Base-by-base conservation (phyloP, 2,888 invertebrate species). In the Athalia rosae region DNA sequence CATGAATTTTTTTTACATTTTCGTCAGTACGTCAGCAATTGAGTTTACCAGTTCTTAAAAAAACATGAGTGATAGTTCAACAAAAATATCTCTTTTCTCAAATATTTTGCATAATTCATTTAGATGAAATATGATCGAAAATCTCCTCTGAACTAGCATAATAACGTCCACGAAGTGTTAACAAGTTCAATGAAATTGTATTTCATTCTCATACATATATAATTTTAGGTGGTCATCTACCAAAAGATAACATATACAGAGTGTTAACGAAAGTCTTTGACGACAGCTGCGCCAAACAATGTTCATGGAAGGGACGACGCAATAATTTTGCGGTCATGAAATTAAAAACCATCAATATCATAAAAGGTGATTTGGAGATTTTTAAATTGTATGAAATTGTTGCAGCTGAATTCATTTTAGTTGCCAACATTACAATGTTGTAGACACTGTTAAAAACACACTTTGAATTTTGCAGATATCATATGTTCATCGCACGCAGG, bases 281-380 rank as follows among this genome's bases (percentile, higher is more conserved):
- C 41, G 41, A 61, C 41, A 28, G 41, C 43, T 62, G 61, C 6
- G 41, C 61, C 7, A 41, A 62, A 43, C 43, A 9, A 41, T 62
- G 61, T 43, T 62, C 61, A 9, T 41, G 61, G 61, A 9, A 62
- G 61, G 61, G 61, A 7, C 61, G 61, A 1, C 61, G 61, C 61
- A 62, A 41, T n/a, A 62, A 62, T 62, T 62, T 62, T 62, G 61
- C 41, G 62, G 61, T 62, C 7, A 62, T 62, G 41, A 62, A 62
- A 43, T 43, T 62, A 61, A 62, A 41, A 28, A 62, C 9, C 61
- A 41, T 41, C n/a, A 62, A 8, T 43, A 62, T 62, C 43, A 62
- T 62, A 43, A 8, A 62, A 62, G 61, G 61, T 41, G 41, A 62
- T 56, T 45, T 45, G 45, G 45, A 45, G 45, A 45, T 56, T 56